These are phyloP conservation scores for Caenorhabditis elegans DNA, from an alignment of 1,140 invertebrate genomes.

Conservation along the genomic window DNA sequence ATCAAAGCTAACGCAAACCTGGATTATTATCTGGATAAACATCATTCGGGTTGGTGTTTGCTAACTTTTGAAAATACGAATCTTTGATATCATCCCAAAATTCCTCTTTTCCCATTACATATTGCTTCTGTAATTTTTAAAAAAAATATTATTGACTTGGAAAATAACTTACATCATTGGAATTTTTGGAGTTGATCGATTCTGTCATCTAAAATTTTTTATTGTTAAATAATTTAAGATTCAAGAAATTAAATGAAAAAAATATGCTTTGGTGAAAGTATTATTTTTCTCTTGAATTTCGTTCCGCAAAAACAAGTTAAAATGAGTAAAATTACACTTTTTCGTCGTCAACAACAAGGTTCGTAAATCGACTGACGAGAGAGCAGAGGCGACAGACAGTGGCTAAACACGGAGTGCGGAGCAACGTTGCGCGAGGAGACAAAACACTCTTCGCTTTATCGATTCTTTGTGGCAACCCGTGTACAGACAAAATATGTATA, in stretches of 20 bases:
- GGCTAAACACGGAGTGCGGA: not conserved
- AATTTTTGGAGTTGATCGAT: not conserved
- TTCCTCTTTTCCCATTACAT: conserved; percentile 53
- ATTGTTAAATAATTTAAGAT: not conserved
- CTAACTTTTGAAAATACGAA: conserved; percentile 51
- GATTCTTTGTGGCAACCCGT: not conserved
- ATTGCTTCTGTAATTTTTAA: not conserved
- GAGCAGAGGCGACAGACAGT: not conserved
- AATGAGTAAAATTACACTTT: not conserved
- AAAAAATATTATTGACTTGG: not conserved
- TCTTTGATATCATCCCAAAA: conserved; percentile 55
- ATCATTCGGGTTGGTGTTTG: conserved; percentile 50
- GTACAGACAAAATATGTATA: not conserved
- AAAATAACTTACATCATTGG: conserved; percentile 10
- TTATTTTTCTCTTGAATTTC: too few species aligned
- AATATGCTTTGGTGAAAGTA: too few species aligned
- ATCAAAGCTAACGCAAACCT: too few species aligned
- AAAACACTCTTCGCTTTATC: too few species aligned
- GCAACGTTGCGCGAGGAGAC: not conserved
- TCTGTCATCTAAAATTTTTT: not conserved
- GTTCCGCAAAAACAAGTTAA: not conserved
- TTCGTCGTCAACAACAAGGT: not conserved
- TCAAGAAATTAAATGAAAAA: too few species aligned
- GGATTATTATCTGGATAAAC: conserved; percentile 56
- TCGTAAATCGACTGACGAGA: not conserved